Evolutionary conservation across 2,888 invertebrate genomes (phyloP).

Genomic region (Dryadula phaetusa): DNA sequence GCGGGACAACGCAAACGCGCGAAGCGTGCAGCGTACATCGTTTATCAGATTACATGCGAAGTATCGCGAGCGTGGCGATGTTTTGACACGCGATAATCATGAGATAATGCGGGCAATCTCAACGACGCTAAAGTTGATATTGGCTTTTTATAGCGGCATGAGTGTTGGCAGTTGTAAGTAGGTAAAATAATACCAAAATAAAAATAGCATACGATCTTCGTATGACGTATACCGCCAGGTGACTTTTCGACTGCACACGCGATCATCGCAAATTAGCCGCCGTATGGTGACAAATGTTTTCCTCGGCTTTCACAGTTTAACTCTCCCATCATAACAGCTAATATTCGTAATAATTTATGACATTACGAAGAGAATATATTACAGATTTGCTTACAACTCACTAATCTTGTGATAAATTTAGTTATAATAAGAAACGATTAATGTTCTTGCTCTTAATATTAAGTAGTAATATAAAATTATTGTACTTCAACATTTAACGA

Average conservation of each 20-base stretch:
- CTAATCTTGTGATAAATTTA: conserved; percentile 9
- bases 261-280: conserved; percentile 50
- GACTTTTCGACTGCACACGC: conserved; percentile 52
- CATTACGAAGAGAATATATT: conserved; percentile 25
- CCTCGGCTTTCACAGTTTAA: conserved; percentile 44
- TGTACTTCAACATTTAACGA: neutral
- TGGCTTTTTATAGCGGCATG: conserved; percentile 77
- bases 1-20: conserved; percentile 64
- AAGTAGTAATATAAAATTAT: neutral
- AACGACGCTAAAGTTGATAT: conserved; percentile 82
- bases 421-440: conserved; percentile 1
- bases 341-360: conserved; percentile 45
- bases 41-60: conserved; percentile 85
- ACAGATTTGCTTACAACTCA: conserved; percentile 17
- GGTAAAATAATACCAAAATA: conserved; percentile 67
- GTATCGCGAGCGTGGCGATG: conserved; percentile 85
- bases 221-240: conserved; percentile 65
- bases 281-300: conserved; percentile 51
- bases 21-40: conserved; percentile 84
- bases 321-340: conserved; percentile 45
- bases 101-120: conserved; percentile 84
- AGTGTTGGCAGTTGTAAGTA: conserved; percentile 65
- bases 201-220: conserved; percentile 62
- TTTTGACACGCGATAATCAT: conserved; percentile 86
- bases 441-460: neutral